Evolutionary conservation across 1,140 invertebrate genomes (phyloP).

Genomic region (Brachystomella parvula): DNA sequence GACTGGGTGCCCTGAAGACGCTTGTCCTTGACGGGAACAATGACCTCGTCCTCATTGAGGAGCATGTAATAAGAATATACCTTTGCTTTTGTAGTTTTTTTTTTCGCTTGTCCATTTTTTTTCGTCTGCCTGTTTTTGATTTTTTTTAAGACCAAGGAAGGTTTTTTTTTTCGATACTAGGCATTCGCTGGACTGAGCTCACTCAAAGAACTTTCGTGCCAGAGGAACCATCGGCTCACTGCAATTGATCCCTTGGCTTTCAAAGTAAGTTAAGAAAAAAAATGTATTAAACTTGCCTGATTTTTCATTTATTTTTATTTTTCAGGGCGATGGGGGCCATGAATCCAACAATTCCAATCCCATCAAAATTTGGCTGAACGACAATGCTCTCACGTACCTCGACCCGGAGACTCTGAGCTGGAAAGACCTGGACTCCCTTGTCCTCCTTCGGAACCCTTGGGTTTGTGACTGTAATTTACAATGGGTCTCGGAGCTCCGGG

Average conservation of each 20-base stretch:
- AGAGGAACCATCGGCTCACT: conserved; percentile 17
- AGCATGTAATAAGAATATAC: conserved; percentile 24
- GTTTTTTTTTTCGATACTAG: conserved; percentile 1
- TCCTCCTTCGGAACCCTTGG: conserved; percentile 33
- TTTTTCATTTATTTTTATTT: not conserved
- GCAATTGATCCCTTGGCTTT: conserved; percentile 24
- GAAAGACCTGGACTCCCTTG: conserved; percentile 26
- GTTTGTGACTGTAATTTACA: conserved; percentile 36
- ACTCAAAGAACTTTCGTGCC: conserved; percentile 18
- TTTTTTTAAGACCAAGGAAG: not conserved
- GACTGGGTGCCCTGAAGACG: conserved; percentile 14
- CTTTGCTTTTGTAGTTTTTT: not conserved
- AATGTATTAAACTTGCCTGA: not conserved
- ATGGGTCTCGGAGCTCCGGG: conserved; percentile 26
- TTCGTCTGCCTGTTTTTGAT: not conserved
- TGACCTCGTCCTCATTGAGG: conserved; percentile 15
- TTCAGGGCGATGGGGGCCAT: conserved; percentile 9
- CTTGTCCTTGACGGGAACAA: conserved; percentile 16
- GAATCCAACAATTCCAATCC: conserved; percentile 16
- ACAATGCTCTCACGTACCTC: conserved; percentile 28
- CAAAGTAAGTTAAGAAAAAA: not conserved
- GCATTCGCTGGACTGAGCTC: conserved; percentile 22
- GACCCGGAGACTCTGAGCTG: conserved; percentile 23
- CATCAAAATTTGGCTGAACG: conserved; percentile 21
- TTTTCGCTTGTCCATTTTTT: not conserved